These are phyloP conservation scores for Equus quagga DNA, from an alignment of 2,113 vertebrate species.

Conservation along the genomic window DNA sequence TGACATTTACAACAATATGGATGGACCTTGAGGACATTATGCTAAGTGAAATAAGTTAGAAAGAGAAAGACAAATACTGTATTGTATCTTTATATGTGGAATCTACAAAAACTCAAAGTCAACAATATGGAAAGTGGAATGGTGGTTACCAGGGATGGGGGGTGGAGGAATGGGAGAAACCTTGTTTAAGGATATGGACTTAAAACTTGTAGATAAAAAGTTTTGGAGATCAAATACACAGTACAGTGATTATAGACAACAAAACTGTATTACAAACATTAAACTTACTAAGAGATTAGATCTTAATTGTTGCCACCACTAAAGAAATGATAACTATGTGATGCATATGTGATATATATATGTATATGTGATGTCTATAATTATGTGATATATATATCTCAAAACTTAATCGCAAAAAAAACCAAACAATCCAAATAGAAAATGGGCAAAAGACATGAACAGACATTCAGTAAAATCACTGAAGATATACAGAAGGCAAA, in stretches of 20 bases:
- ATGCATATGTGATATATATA: too few species aligned
- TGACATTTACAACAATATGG: neutral
- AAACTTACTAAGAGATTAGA: too few species aligned
- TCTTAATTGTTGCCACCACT: too few species aligned
- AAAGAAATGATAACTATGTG: too few species aligned
- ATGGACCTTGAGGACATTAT: neutral
- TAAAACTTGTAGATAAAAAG: neutral
- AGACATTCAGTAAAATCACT: neutral
- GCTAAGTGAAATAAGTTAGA: neutral
- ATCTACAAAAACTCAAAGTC: neutral
- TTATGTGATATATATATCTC: too few species aligned
- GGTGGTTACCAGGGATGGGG: neutral
- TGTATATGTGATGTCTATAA: too few species aligned
- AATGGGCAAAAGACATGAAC: neutral
- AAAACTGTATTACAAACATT: too few species aligned
- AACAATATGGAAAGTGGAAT: neutral
- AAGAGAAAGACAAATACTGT: neutral
- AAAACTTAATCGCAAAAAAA: too few species aligned
- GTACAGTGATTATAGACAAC: neutral
- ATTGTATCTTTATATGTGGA: neutral
- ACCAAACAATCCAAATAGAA: neutral
- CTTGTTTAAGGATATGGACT: neutral
- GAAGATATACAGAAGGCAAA: neutral
- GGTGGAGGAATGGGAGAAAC: neutral
- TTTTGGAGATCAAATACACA: neutral